Percentiles rank a stretch among this genome's conserved stretches.
phyloP scores from a whole-genome alignment of 2,797 vertebrate species.

The Sebastes ruberrimus region DNA sequence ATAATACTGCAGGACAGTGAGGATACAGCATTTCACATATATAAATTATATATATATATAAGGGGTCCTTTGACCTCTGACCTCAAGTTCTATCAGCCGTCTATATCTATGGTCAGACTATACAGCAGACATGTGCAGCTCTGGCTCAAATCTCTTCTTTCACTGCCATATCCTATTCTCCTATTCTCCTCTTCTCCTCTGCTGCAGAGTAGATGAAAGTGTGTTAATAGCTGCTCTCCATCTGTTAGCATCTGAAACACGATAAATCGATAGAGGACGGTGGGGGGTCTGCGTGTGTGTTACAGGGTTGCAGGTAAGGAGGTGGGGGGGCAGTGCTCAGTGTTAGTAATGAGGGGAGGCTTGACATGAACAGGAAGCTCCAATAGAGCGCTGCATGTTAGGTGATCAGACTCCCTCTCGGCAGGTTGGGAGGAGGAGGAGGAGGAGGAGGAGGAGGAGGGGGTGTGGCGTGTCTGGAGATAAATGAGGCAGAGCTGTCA shows the following conservation, averaged over 20 bases:
- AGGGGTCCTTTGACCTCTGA: too few species aligned
- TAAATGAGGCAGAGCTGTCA: slow-evolving; percentile 50
- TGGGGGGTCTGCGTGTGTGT: not conserved
- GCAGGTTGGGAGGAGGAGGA: not conserved
- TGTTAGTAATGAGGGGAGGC: slow-evolving; percentile 36
- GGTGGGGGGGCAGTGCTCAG: not conserved
- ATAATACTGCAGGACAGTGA: too few species aligned
- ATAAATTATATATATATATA: too few species aligned
- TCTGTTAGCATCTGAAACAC: slow-evolving; percentile 59
- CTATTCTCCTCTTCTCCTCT: slow-evolving; percentile 16
- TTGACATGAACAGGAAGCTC: slow-evolving; percentile 41
- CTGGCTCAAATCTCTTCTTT: slow-evolving; percentile 23
- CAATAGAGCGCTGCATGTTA: slow-evolving; percentile 28
- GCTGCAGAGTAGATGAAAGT: slow-evolving; percentile 38
- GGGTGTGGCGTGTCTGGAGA: not conserved
- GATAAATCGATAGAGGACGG: slow-evolving; percentile 45
- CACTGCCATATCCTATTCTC: slow-evolving; percentile 15
- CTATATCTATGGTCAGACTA: too few species aligned
- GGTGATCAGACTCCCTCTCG: slow-evolving; percentile 27
- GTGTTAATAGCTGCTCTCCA: slow-evolving; percentile 55
- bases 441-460: not conserved
- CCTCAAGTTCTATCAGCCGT: too few species aligned
- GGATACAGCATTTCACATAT: too few species aligned
- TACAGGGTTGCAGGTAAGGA: not conserved
- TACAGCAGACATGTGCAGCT: not conserved